Evolutionary conservation across 2,113 vertebrate genomes (phyloP).

Genomic region (Todiramphus chloris): DNA sequence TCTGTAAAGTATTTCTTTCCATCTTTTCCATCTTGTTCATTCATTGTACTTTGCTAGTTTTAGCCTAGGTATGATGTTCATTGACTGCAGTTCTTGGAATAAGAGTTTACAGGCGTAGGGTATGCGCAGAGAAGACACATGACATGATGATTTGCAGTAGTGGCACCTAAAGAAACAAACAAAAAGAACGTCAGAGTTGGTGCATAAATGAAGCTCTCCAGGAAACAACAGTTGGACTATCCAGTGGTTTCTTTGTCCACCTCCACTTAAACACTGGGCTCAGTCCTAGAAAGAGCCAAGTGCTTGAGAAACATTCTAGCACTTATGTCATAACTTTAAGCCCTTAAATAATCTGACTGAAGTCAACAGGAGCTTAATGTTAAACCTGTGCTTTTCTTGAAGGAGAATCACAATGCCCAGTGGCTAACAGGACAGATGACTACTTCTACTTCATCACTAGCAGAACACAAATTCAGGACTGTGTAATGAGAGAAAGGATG

Average conservation of each 20-base stretch:
- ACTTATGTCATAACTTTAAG: not conserved
- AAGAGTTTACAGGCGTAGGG: conserved; percentile 98
- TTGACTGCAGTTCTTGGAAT: conserved; percentile 97
- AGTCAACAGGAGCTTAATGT: not conserved
- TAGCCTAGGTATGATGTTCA: conserved; percentile 97
- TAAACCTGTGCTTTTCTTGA: not conserved
- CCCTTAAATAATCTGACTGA: not conserved
- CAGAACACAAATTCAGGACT: not conserved
- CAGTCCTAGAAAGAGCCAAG: not conserved
- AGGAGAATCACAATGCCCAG: not conserved
- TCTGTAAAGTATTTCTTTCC: not conserved
- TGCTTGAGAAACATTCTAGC: not conserved
- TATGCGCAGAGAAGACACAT: conserved; percentile 94
- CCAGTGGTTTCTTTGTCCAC: not conserved
- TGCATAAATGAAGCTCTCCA: not conserved
- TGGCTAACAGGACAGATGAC: not conserved
- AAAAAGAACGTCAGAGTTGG: not conserved
- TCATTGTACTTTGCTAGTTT: conserved; percentile 97
- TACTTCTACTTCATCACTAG: not conserved
- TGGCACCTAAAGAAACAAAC: conserved; percentile 86
- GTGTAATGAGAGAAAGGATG: not conserved
- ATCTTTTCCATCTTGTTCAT: conserved; percentile 16
- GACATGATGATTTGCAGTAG: conserved; percentile 96
- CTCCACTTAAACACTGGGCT: not conserved
- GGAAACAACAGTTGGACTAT: not conserved